Conservation (phyloP, 2,888 invertebrate genomes). For the Eupithecia vulgata region DNA sequence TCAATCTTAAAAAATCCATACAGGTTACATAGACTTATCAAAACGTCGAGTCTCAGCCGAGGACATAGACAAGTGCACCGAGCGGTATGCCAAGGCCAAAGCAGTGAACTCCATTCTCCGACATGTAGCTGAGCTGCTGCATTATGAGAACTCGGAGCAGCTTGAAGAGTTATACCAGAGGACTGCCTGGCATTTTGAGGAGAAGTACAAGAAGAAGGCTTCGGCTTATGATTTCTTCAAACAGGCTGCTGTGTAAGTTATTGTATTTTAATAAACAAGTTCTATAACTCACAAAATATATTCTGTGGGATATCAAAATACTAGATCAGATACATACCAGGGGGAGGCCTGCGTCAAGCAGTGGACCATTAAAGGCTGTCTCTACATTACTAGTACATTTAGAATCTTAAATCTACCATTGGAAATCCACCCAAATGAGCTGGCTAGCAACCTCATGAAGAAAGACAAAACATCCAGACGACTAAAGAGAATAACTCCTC, state of each 20-base stretch:
- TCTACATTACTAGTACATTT: too few relatives aligned
- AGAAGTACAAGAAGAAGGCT: slow-evolving; percentile 97
- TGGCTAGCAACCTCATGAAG: too few relatives aligned
- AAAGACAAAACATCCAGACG: too few relatives aligned
- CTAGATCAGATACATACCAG: too few relatives aligned
- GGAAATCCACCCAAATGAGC: too few relatives aligned
- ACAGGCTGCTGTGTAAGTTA: slow-evolving; percentile 95
- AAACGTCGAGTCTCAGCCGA: slow-evolving; percentile 99
- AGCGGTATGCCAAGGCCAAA: slow-evolving; percentile 98
- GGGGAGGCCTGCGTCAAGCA: too few relatives aligned
- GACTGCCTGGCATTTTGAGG: slow-evolving; percentile 99
- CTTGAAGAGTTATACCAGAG: slow-evolving; percentile 97
- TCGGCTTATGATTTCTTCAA: slow-evolving; percentile 99
- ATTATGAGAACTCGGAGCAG: slow-evolving; percentile 95
- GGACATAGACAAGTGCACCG: slow-evolving; percentile 99
- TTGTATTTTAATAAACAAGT: background rate
- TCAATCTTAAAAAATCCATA: background rate
- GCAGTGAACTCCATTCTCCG: slow-evolving; percentile 98
- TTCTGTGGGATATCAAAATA: background rate
- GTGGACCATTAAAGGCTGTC: too few relatives aligned
- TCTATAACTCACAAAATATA: background rate
- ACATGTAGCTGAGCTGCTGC: slow-evolving; percentile 97
- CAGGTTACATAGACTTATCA: slow-evolving; percentile 99
- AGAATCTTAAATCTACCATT: too few relatives aligned
- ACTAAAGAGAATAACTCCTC: too few relatives aligned